Evolutionary conservation across 92 coral and sea anemone genomes (phyloP).

Genomic region (Paragorgia papillata): DNA sequence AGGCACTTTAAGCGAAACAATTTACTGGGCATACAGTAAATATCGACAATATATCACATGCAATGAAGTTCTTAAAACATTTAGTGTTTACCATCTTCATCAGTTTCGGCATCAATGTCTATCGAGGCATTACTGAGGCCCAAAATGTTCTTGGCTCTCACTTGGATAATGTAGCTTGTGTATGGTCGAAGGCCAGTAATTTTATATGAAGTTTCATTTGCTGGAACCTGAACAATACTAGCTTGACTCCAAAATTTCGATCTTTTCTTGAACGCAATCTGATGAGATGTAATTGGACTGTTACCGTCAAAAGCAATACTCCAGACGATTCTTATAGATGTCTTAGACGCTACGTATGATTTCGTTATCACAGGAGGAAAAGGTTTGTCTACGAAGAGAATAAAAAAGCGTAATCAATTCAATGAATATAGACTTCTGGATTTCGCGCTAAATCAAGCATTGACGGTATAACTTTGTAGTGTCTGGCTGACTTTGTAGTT

Average conservation of each 20-base stretch:
- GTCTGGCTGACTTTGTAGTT: no score
- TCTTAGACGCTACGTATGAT: slow-evolving; percentile 53
- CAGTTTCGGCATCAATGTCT: slow-evolving; percentile 48
- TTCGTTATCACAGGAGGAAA: slow-evolving; percentile 66
- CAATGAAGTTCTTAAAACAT: no score
- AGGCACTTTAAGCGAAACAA: no score
- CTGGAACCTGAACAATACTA: slow-evolving; percentile 26
- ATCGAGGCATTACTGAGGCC: slow-evolving; percentile 73
- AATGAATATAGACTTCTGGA: no score
- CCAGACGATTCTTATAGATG: slow-evolving; percentile 74
- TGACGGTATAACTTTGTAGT: no score
- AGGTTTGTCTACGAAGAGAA: slow-evolving; percentile 65
- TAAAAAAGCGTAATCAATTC: background rate
- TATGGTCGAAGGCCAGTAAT: slow-evolving; percentile 73
- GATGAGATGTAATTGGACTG: slow-evolving; percentile 62
- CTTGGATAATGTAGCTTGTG: slow-evolving; percentile 69
- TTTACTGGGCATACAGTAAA: no score
- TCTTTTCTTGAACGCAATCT: slow-evolving; percentile 67
- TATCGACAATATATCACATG: no score
- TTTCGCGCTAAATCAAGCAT: no score
- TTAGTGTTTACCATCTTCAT: slow-evolving; percentile 66
- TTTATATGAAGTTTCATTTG: slow-evolving; percentile 42
- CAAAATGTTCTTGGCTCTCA: slow-evolving; percentile 71
- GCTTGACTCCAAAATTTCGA: slow-evolving; percentile 46
- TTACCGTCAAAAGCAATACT: slow-evolving; percentile 70